phyloP scores from a whole-genome alignment of 2,797 vertebrate genomes.

The Chiroxiphia lanceolata region DNA sequence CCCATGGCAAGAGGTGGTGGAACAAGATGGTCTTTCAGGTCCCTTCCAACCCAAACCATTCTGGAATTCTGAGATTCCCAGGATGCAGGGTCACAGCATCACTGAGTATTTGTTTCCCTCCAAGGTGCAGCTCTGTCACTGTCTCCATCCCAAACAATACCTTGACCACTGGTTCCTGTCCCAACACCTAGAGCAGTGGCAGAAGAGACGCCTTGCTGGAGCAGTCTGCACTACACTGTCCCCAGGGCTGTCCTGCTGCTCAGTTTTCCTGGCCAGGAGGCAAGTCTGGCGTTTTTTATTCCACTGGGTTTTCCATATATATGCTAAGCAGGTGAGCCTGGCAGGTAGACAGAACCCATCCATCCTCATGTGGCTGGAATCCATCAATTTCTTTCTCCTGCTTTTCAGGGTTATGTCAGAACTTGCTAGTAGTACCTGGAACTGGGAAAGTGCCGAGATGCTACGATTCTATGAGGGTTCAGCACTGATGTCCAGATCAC shows the following conservation, averaged over 20 bases:
- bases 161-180: not conserved
- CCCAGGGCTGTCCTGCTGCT: not conserved
- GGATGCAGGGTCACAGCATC: not conserved
- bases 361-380: not conserved
- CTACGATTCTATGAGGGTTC: not conserved
- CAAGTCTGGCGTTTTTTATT: not conserved
- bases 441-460: not conserved
- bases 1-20: rapidly evolving
- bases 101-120: not conserved
- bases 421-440: not conserved
- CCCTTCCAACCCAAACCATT: not conserved
- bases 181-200: not conserved
- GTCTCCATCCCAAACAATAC: not conserved
- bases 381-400: not conserved
- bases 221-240: not conserved
- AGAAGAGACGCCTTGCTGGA: not conserved
- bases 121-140: not conserved
- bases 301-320: not conserved
- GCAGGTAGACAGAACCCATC: not conserved
- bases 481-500: not conserved
- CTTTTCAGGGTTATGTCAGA: not conserved
- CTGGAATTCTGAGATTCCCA: not conserved
- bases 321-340: slow-evolving; percentile 12
- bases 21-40: not conserved
- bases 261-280: not conserved